phyloP scores from a whole-genome alignment of 2,797 vertebrate genomes.

The Acanthopagrus latus region DNA sequence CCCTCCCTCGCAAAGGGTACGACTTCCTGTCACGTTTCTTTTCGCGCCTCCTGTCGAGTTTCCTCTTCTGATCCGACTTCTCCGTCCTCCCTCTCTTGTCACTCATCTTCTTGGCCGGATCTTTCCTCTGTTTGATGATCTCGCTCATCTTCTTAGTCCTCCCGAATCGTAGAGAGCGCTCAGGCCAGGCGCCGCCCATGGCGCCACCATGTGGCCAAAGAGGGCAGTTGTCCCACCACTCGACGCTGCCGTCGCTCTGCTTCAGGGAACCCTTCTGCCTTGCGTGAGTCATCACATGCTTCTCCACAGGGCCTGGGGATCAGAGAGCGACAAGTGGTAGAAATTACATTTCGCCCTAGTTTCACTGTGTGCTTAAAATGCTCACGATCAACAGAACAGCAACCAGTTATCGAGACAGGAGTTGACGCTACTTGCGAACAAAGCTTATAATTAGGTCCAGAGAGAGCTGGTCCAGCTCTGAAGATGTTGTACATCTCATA shows the following conservation, averaged over 20 bases:
- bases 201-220: constrained; percentile 82
- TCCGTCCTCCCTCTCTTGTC: constrained; percentile 48
- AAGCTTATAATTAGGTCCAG: constrained; percentile 28
- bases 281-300: constrained; percentile 90
- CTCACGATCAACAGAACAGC: constrained; percentile 9
- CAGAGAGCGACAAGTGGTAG: constrained; percentile 46
- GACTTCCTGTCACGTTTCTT: constrained; percentile 87
- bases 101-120: constrained; percentile 56
- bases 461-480: constrained; percentile 8
- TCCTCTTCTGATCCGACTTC: constrained; percentile 54
- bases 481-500: background rate
- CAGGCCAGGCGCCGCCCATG: constrained; percentile 79
- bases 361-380: constrained; percentile 19
- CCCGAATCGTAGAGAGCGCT: constrained; percentile 80
- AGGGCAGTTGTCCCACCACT: constrained; percentile 76
- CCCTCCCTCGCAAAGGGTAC: constrained; percentile 91
- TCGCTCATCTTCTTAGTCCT: constrained; percentile 81
- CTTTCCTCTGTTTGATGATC: constrained; percentile 63
- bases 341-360: constrained; percentile 21
- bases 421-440: constrained; percentile 11
- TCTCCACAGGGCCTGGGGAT: constrained; percentile 73
- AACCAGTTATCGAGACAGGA: background rate
- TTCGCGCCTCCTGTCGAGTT: constrained; percentile 58
- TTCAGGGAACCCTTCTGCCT: constrained; percentile 82
- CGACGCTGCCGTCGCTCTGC: constrained; percentile 67